A percentile compares a stretch with the other conserved stretches of the same genome.
These are phyloP conservation scores for Eurytoma californica DNA, from an alignment of 2,888 invertebrate species.

Conservation along the genomic window DNA sequence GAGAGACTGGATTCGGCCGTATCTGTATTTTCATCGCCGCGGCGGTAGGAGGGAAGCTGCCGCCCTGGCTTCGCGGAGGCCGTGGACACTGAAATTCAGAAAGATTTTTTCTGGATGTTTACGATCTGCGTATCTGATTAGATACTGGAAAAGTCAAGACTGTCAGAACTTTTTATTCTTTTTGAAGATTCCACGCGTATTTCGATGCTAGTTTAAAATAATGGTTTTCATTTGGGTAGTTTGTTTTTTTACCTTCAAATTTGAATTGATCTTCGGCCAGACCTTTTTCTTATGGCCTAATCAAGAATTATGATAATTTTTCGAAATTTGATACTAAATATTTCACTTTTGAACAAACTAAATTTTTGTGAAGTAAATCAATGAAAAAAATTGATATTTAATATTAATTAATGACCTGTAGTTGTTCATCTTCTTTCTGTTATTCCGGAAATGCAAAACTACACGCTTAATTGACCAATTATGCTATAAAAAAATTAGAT, in stretches of 20 bases:
- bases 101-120: conserved; percentile 16
- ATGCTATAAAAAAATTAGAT: neutral
- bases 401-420: too few relatives aligned
- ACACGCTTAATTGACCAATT: neutral
- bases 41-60: neutral
- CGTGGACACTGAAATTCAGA: conserved; percentile 1
- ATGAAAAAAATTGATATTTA: too few relatives aligned
- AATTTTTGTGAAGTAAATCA: too few relatives aligned
- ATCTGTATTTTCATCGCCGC: conserved; percentile 47
- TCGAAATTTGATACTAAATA: too few relatives aligned
- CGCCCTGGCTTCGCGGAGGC: conserved; percentile 8
- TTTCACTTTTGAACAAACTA: too few relatives aligned
- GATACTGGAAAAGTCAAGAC: neutral
- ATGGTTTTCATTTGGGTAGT: too few relatives aligned
- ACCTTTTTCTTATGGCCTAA: neutral
- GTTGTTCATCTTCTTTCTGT: too few relatives aligned
- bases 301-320: neutral
- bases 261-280: too few relatives aligned
- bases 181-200: too few relatives aligned
- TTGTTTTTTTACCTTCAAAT: too few relatives aligned
- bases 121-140: conserved; percentile 7
- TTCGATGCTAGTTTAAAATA: too few relatives aligned
- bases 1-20: conserved; percentile 15
- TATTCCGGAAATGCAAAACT: too few relatives aligned
- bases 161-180: neutral